phyloP scores from a whole-genome alignment of 2,113 vertebrate species.

The Arenaria interpres region DNA sequence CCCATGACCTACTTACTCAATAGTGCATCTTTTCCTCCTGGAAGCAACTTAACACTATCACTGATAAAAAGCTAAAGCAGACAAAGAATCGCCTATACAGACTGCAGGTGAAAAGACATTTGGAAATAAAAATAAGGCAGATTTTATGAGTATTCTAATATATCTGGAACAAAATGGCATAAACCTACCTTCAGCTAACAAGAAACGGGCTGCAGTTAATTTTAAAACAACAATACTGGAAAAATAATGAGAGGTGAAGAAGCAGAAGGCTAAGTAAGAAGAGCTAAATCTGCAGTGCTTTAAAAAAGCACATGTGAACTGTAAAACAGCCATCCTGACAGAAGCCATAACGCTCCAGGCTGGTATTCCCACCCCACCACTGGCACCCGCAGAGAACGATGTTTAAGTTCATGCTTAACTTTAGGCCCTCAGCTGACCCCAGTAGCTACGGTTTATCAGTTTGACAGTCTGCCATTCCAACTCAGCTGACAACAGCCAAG shows the following conservation, averaged over 20 bases:
- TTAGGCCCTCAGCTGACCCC: constrained; percentile 33
- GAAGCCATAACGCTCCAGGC: not conserved
- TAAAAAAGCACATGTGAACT: not conserved
- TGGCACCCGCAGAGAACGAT: not conserved
- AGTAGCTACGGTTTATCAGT: not conserved
- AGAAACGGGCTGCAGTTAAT: not conserved
- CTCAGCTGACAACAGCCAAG: constrained; percentile 43
- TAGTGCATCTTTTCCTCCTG: not conserved
- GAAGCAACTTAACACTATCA: not conserved
- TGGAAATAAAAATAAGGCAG: not conserved
- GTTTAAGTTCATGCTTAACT: not conserved
- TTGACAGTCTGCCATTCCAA: constrained; percentile 23
- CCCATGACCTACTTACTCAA: constrained; percentile 15
- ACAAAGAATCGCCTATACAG: not conserved
- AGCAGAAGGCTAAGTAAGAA: not conserved
- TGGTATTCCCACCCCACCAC: not conserved
- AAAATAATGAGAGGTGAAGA: not conserved
- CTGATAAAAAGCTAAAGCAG: not conserved
- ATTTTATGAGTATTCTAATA: not conserved
- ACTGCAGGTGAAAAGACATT: not conserved
- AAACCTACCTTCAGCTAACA: not conserved
- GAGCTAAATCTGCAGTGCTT: not conserved
- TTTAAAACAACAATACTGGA: not conserved
- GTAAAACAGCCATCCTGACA: not conserved
- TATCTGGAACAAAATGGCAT: not conserved